Evolutionary conservation across 2,113 vertebrate genomes (phyloP).

Genomic region (Narcine bancroftii): DNA sequence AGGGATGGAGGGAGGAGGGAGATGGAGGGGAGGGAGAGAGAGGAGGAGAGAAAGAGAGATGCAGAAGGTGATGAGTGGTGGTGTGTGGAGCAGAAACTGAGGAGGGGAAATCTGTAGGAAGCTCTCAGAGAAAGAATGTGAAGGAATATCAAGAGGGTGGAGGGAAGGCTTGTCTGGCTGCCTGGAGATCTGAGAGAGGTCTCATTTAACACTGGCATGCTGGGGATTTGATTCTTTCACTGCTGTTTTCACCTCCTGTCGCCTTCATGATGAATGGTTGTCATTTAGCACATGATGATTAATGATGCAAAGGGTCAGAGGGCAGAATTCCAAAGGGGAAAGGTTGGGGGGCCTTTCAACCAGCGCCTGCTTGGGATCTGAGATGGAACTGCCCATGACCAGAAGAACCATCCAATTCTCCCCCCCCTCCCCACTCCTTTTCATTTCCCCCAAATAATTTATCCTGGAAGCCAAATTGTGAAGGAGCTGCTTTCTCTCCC

Average conservation of each 20-base stretch:
- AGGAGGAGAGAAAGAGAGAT: slow-evolving; percentile 37
- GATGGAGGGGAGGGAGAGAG: not conserved
- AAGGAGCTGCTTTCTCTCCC: slow-evolving; percentile 1
- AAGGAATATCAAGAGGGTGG: slow-evolving; percentile 54
- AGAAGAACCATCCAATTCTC: not conserved
- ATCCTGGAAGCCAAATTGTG: not conserved
- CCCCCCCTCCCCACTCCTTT: not conserved
- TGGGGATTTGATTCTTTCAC: slow-evolving; percentile 45
- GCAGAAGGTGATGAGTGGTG: slow-evolving; percentile 38
- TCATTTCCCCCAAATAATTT: not conserved
- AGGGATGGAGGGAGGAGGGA: not conserved
- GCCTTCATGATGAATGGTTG: slow-evolving; percentile 67
- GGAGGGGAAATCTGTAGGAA: not conserved
- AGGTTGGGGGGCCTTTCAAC: slow-evolving; percentile 51
- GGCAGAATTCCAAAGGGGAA: slow-evolving; percentile 66
- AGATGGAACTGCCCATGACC: not conserved
- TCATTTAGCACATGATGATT: slow-evolving; percentile 67
- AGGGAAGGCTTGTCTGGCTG: slow-evolving; percentile 52
- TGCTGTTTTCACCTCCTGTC: slow-evolving; percentile 53
- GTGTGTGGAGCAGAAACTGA: slow-evolving; percentile 41
- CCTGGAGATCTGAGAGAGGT: slow-evolving; percentile 40
- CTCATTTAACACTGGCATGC: not conserved
- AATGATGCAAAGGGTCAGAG: slow-evolving; percentile 64
- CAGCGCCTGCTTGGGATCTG: not conserved
- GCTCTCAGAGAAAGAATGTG: slow-evolving; percentile 39